A percentile compares a stretch with the other conserved stretches of the same genome.
phyloP scores from a whole-genome alignment of 2,888 invertebrate genomes.

The Ecdyonurus torrentis region DNA sequence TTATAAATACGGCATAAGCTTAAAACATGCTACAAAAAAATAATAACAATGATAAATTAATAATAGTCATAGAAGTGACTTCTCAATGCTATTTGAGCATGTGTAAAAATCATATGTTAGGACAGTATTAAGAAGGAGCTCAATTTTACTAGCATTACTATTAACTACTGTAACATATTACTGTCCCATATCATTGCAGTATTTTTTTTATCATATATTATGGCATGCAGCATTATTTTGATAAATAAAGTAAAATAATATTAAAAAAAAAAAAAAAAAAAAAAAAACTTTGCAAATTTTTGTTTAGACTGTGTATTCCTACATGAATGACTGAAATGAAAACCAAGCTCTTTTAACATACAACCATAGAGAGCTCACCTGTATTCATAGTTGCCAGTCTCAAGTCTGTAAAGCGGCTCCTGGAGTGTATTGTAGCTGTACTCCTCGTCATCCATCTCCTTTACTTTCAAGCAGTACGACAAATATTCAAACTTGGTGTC shows the following conservation, averaged over 20 bases:
- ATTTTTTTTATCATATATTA: too few relatives aligned
- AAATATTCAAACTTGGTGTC: conserved; percentile 98
- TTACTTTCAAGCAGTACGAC: conserved; percentile 96
- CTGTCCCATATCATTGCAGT: too few relatives aligned
- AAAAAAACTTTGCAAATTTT: too few relatives aligned
- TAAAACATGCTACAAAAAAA: conserved; percentile 4
- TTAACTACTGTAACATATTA: too few relatives aligned
- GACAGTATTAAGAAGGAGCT: too few relatives aligned
- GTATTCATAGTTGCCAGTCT: conserved; percentile 99
- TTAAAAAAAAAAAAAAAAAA: too few relatives aligned
- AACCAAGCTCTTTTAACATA: neutral
- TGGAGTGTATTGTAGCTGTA: conserved; percentile 82
- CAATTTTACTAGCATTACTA: too few relatives aligned
- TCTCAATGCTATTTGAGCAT: too few relatives aligned
- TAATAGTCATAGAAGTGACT: too few relatives aligned
- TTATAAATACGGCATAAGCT: neutral
- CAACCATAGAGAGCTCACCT: conserved; percentile 30
- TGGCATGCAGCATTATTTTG: too few relatives aligned
- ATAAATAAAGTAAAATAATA: too few relatives aligned
- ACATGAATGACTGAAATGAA: neutral
- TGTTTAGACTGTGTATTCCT: neutral
- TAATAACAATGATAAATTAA: neutral
- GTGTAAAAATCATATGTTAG: too few relatives aligned
- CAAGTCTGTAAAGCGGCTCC: conserved; percentile 92
- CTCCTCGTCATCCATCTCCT: conserved; percentile 99